Base-by-base conservation (phyloP, 2,888 invertebrate genomes). In the Ischnus inquisitorius region DNA sequence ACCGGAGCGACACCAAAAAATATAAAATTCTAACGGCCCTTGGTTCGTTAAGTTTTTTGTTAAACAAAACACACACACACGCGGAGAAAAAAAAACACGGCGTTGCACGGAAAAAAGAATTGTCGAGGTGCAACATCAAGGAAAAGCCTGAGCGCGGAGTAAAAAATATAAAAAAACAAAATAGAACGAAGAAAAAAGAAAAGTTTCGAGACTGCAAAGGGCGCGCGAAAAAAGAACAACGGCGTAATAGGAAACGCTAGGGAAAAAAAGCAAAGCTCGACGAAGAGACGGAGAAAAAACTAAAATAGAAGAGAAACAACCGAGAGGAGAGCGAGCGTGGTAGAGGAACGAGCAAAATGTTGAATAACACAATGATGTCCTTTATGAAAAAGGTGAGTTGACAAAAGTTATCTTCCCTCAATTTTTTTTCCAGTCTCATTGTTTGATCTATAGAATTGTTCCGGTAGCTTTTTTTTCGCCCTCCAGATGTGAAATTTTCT, bases 311-410 rank as follows among this genome's bases (percentile, higher is more conserved):
- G 34, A 34, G 34, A 34, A 34, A 34, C 34, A 39, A n/a, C 16
- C 19, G 28, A 28, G 19, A 60, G 57, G 10, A 12, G 39, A 22
- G 22, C 19, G 25, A 16, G 39, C 54, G 64, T 0, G 19, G 25
- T 14, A 68, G 60, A 76, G 25, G 34, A 69, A 71, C 12, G 72
- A 77, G 74, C 95, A 96, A 94, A 95, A 98, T 98, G 98, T 95
- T 97, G 96, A 97, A 97, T 88, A 97, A 97, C 90, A 97, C 97
- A 94, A 97, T 97, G 92, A 97, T 97, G 96, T 97, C 97, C 90
- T 97, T 97, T 94, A 97, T 98, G 97, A 97, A 97, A 94, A 97
- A 97, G 97, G 98, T 98, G 93, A 96, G 96, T 94, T 81, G 94
- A n/a, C 41, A 54, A 64, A 72, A 51, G 34, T 83, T 67, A 57